Conservation (phyloP, 2,113 vertebrate species). For the Cyprinodon variegatus region DNA sequence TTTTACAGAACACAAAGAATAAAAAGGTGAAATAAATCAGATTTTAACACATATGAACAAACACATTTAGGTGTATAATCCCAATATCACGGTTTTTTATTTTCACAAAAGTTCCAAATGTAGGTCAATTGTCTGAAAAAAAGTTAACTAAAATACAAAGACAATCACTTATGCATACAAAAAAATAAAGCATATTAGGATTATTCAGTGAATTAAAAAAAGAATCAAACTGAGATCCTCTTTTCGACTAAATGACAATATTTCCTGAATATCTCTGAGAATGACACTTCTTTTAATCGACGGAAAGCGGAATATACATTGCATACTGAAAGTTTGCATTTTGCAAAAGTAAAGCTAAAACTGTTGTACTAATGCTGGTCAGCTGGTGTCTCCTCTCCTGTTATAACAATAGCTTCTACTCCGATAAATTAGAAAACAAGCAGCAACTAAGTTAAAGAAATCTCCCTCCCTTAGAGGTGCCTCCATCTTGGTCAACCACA, state of each 20-base stretch:
- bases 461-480: slow-evolving; percentile 41
- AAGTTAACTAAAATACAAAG: not conserved
- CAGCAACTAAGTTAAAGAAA: slow-evolving; percentile 36
- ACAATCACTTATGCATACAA: not conserved
- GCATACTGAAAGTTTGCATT: not conserved
- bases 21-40: not conserved
- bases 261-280: slow-evolving; percentile 19
- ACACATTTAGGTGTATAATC: not conserved
- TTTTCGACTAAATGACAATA: not conserved
- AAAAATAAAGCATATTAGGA: not conserved
- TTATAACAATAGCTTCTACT: slow-evolving; percentile 5
- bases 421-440: slow-evolving; percentile 28
- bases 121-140: not conserved
- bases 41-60: not conserved
- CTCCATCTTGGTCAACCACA: slow-evolving; percentile 81
- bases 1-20: not conserved
- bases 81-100: too few species aligned
- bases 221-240: slow-evolving; percentile 5
- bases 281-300: not conserved
- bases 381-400: not conserved
- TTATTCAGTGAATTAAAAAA: slow-evolving; percentile 1
- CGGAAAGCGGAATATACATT: not conserved
- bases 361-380: not conserved
- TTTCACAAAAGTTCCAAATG: not conserved
- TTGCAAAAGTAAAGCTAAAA: slow-evolving; percentile 4